Conservation (phyloP, 2,888 invertebrate species). For the Tridacna gigas region DNA sequence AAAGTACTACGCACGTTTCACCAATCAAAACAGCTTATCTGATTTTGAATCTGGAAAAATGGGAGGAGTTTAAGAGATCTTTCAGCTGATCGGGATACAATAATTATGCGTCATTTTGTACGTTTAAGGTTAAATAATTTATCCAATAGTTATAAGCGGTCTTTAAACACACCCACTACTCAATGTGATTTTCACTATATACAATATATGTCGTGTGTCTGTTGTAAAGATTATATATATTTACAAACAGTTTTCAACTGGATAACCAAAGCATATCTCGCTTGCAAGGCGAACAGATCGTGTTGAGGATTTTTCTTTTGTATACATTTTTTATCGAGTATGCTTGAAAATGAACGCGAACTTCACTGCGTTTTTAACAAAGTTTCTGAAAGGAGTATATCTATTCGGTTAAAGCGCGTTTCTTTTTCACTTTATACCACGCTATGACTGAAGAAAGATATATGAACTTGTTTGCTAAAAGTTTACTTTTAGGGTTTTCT, state of each 20-base stretch:
- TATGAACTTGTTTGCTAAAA: constrained; percentile 12
- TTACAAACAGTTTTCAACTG: constrained; percentile 18
- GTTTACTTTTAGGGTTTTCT: constrained; percentile 22
- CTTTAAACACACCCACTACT: constrained; percentile 21
- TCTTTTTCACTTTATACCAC: constrained; percentile 1
- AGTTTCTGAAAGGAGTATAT: constrained; percentile 8
- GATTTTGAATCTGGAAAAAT: background rate
- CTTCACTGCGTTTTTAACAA: background rate
- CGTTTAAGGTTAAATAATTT: constrained; percentile 16
- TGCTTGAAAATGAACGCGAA: background rate
- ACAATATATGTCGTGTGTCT: background rate
- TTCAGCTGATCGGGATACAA: constrained; percentile 1
- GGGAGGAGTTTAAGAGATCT: constrained; percentile 15
- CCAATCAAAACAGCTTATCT: background rate
- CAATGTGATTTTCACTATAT: constrained; percentile 16
- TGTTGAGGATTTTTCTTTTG: background rate
- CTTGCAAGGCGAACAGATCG: constrained; percentile 8
- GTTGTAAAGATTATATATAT: constrained; percentile 8
- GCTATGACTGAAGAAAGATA: constrained; percentile 15
- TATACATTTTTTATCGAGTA: background rate
- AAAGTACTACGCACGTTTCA: background rate
- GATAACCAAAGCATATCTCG: constrained; percentile 4
- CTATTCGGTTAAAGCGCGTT: background rate
- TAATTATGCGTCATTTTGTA: background rate
- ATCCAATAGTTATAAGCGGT: constrained; percentile 15